Percentiles rank a stretch among this genome's conserved stretches.
Evolutionary conservation across 2,888 invertebrate species (phyloP).

Genomic region (Nudaria mundana): DNA sequence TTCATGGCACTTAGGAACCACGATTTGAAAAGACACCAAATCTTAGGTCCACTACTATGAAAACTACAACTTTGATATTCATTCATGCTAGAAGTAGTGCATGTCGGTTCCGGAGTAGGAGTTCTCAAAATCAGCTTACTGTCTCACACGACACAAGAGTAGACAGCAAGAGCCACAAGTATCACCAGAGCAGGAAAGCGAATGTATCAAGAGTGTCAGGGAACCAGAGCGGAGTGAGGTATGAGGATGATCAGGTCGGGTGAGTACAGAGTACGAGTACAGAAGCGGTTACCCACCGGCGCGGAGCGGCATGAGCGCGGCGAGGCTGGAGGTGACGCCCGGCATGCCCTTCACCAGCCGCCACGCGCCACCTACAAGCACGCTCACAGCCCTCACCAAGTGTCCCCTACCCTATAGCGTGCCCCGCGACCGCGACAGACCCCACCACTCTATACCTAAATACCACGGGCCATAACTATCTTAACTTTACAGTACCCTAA

Average conservation of each 20-base stretch:
- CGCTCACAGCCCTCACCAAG: slow-evolving; percentile 25
- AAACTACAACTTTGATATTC: no score
- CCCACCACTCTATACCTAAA: background rate
- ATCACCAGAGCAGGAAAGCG: no score
- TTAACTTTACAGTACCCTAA: no score
- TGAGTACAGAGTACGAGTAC: slow-evolving; percentile 49
- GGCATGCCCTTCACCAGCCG: slow-evolving; percentile 76
- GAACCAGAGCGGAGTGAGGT: slow-evolving; percentile 69
- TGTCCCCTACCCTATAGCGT: slow-evolving; percentile 8
- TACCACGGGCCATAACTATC: no score
- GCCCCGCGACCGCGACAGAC: slow-evolving; percentile 3
- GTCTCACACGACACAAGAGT: no score
- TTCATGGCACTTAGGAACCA: no score
- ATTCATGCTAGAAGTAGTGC: no score
- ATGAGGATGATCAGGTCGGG: background rate
- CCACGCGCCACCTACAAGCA: slow-evolving; percentile 56
- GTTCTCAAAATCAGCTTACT: no score
- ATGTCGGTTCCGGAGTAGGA: no score
- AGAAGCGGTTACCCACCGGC: slow-evolving; percentile 82
- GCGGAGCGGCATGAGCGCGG: slow-evolving; percentile 86
- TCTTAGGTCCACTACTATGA: no score
- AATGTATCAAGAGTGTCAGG: background rate
- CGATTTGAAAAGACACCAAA: no score
- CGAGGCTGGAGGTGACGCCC: slow-evolving; percentile 73
- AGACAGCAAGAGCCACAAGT: no score